These are phyloP conservation scores for Paratilapia polleni DNA, from an alignment of 2,113 vertebrate species.

Conservation along the genomic window DNA sequence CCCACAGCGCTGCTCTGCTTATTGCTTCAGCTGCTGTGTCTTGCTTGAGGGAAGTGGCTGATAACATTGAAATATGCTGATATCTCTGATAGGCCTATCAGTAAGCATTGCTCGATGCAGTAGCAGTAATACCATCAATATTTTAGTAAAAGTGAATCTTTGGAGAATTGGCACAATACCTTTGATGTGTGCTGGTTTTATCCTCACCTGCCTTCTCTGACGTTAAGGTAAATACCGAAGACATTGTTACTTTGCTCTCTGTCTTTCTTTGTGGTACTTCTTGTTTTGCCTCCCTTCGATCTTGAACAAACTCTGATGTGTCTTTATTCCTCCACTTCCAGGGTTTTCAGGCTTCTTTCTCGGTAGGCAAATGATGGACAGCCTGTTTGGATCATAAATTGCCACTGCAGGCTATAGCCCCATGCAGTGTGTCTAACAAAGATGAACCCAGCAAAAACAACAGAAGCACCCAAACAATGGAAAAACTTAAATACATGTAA, in stretches of 20 bases:
- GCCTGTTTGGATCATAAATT: conserved; percentile 1
- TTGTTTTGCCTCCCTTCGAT: neutral
- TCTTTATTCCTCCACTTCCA: neutral
- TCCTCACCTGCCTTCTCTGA: neutral
- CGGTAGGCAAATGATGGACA: neutral
- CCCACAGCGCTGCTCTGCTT: neutral
- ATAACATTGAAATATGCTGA: conserved; percentile 7
- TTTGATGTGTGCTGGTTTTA: conserved; percentile 8
- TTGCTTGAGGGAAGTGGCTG: neutral
- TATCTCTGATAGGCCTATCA: conserved; percentile 27
- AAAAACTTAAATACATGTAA: neutral
- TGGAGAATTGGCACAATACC: neutral
- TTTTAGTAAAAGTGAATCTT: conserved; percentile 19
- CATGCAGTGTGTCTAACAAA: neutral
- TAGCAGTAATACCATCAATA: conserved; percentile 16
- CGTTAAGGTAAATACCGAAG: neutral
- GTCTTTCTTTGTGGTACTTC: neutral
- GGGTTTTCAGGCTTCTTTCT: neutral
- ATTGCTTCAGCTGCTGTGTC: conserved; percentile 6
- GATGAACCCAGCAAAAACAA: neutral
- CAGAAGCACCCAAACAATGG: neutral
- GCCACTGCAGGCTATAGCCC: neutral
- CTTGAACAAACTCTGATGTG: neutral
- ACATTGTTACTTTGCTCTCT: neutral
- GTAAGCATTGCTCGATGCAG: neutral